Conservation (phyloP, 2,888 invertebrate genomes). For the Yponomeuta sedellus region DNA sequence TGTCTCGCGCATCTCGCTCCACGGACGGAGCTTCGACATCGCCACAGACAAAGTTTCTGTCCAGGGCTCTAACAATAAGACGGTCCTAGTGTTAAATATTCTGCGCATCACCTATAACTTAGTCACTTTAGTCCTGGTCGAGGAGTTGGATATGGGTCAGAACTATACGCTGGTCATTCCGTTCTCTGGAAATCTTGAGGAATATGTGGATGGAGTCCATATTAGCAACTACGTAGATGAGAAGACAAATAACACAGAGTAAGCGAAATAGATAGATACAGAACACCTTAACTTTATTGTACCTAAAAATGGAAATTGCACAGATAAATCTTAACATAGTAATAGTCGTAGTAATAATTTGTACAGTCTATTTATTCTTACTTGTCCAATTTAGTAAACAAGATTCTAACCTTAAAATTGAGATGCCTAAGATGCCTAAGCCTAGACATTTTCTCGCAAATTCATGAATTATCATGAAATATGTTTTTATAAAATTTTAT, state of each 20-base stretch:
- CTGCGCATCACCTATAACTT: conserved; percentile 76
- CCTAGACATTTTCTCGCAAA: no score
- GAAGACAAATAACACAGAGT: conserved; percentile 48
- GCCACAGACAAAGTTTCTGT: conserved; percentile 41
- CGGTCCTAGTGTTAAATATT: conserved; percentile 32
- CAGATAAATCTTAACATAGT: no score
- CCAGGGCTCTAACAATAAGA: background rate
- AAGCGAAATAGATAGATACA: no score
- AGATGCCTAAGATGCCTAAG: no score
- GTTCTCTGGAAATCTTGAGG: conserved; percentile 78
- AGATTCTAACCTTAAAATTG: no score
- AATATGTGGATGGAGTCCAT: conserved; percentile 82
- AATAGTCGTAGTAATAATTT: no score
- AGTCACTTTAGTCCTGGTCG: conserved; percentile 72
- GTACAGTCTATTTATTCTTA: no score
- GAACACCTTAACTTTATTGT: background rate
- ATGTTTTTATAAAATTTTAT: no score
- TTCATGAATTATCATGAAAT: no score
- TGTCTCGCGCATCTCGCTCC: conserved; percentile 79
- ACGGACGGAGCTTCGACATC: conserved; percentile 78
- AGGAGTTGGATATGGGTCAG: conserved; percentile 47
- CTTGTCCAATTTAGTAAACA: no score
- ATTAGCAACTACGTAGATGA: conserved; percentile 80
- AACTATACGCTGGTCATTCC: conserved; percentile 75
- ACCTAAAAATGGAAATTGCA: no score